phyloP scores from a whole-genome alignment of 2,888 invertebrate genomes.

The Dasysyrphus albostriatus region DNA sequence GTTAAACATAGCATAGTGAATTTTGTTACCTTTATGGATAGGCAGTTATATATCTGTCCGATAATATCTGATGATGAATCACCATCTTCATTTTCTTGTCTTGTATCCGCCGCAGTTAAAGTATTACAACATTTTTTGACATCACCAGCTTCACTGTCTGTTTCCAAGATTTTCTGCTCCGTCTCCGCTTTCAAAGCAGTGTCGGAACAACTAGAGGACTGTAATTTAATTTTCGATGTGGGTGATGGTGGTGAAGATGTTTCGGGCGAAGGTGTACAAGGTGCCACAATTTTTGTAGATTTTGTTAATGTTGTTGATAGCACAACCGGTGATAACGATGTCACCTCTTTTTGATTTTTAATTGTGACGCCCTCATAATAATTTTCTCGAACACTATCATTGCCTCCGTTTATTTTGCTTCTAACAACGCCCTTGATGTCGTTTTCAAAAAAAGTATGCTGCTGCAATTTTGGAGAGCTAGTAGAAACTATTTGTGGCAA shows the following conservation, averaged over 20 bases:
- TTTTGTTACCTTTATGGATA: conserved; percentile 89
- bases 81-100: conserved; percentile 77
- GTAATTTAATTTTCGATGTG: conserved; percentile 51
- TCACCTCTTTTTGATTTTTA: conserved; percentile 16
- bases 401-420: conserved; percentile 56
- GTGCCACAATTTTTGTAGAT: conserved; percentile 4
- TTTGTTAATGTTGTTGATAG: conserved; percentile 18
- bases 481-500: conserved; percentile 53
- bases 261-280: conserved; percentile 43
- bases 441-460: conserved; percentile 23
- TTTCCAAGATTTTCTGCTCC: conserved; percentile 33
- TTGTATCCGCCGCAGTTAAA: conserved; percentile 56
- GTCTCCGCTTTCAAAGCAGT: conserved; percentile 24
- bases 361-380: conserved; percentile 38
- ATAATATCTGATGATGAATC: conserved; percentile 84
- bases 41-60: conserved; percentile 89
- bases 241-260: conserved; percentile 11
- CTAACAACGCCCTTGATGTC: conserved; percentile 19
- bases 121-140: conserved; percentile 47
- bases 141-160: conserved; percentile 36
- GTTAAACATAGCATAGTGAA: conserved; percentile 68
- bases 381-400: conserved; percentile 41
- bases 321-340: conserved; percentile 7
- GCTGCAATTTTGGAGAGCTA: conserved; percentile 35
- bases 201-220: conserved; percentile 9